Percentiles rank a stretch among this genome's conserved stretches.
Conservation (phyloP, 2,888 invertebrate genomes). For the Megalurothrips usitatus region DNA sequence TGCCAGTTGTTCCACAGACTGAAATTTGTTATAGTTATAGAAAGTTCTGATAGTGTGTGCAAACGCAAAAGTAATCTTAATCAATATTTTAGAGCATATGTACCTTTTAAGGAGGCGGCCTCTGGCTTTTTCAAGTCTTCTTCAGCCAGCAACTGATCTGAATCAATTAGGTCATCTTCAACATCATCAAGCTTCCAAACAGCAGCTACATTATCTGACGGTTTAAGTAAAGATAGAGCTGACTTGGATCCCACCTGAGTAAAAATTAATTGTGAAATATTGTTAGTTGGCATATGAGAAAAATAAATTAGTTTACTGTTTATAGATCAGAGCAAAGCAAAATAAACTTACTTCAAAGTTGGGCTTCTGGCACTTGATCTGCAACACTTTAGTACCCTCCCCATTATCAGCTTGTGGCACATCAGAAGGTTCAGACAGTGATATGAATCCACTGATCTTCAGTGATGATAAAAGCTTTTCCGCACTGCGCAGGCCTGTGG, state of each 20-base stretch:
- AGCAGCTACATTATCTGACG: constrained; percentile 43
- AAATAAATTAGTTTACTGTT: not conserved
- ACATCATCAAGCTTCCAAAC: constrained; percentile 74
- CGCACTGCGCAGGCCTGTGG: constrained; percentile 28
- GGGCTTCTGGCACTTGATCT: constrained; percentile 58
- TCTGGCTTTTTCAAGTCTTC: constrained; percentile 86
- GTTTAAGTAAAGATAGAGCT: constrained; percentile 50
- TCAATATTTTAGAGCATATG: constrained; percentile 30
- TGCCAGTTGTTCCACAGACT: constrained; percentile 83
- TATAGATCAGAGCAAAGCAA: not conserved
- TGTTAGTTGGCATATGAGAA: not conserved
- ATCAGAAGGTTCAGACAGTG: constrained; percentile 40
- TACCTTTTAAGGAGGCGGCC: constrained; percentile 75
- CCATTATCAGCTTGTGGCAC: constrained; percentile 41
- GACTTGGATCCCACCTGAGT: constrained; percentile 57
- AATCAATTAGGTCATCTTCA: constrained; percentile 65
- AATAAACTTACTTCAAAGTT: constrained; percentile 57
- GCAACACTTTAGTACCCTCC: constrained; percentile 39
- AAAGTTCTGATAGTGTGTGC: not conserved
- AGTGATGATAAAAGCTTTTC: constrained; percentile 48
- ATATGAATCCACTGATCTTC: constrained; percentile 62
- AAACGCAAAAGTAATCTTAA: not conserved
- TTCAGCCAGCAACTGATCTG: constrained; percentile 82
- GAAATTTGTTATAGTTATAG: constrained; percentile 36
- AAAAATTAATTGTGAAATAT: constrained; percentile 29